A percentile compares a stretch with the other conserved stretches of the same genome.
Conservation (phyloP, 2,113 vertebrate species). For the Columba janthina region DNA sequence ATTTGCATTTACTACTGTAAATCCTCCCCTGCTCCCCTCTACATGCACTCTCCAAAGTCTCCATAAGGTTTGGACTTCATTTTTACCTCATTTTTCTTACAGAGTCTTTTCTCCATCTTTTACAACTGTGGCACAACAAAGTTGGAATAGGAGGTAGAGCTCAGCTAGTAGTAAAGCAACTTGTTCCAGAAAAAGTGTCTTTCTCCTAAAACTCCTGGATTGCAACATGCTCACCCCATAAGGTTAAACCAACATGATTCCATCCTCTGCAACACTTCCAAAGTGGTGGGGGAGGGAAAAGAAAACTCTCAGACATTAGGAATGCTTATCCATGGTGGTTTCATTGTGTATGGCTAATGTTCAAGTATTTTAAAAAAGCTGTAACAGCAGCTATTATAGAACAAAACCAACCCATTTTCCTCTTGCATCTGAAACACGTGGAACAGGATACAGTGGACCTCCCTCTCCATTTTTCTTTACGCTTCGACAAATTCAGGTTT, state of each 20-base stretch:
- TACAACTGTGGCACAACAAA: neutral
- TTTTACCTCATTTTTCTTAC: neutral
- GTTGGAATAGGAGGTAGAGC: neutral
- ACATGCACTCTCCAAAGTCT: neutral
- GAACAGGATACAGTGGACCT: neutral
- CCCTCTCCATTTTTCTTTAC: neutral
- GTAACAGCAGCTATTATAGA: neutral
- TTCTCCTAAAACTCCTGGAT: neutral
- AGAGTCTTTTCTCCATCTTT: neutral
- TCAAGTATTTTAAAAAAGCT: neutral
- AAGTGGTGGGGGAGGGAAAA: neutral
- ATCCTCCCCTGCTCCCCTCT: rapidly evolving
- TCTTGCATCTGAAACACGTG: neutral
- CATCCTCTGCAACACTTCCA: neutral
- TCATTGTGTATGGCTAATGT: neutral
- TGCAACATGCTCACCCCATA: neutral
- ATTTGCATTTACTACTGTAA: neutral
- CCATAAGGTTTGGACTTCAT: neutral
- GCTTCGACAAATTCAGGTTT: neutral
- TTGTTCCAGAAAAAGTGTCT: neutral
- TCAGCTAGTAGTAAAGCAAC: neutral
- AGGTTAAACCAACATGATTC: rapidly evolving
- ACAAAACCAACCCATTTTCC: neutral
- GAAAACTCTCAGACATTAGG: neutral
- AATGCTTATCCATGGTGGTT: neutral